A percentile compares a stretch with the other conserved stretches of the same genome.
phyloP scores from a whole-genome alignment of 2,797 vertebrate species.

The Rachycentron canadum region DNA sequence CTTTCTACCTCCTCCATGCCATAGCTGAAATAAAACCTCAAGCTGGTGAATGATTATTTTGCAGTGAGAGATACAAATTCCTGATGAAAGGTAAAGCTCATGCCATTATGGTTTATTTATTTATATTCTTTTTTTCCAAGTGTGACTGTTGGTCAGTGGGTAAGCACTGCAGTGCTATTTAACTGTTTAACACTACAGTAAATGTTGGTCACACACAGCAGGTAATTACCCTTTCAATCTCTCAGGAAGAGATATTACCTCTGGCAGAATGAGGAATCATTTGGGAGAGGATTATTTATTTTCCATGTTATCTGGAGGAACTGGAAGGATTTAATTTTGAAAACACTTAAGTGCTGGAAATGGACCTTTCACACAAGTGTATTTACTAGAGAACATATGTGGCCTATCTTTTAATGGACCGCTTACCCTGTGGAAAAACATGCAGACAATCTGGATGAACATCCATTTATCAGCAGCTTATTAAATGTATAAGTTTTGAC shows the following conservation, averaged over 20 bases:
- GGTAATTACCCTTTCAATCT: conserved; percentile 65
- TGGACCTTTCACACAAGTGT: conserved; percentile 1
- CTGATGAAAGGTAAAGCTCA: not conserved
- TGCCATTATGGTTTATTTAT: conserved; percentile 8
- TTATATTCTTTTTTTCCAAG: not conserved
- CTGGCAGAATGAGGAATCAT: conserved; percentile 44
- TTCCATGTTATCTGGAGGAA: conserved; percentile 46
- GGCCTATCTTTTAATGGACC: not conserved
- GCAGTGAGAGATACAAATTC: conserved; percentile 25
- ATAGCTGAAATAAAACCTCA: conserved; percentile 62
- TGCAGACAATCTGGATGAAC: not conserved
- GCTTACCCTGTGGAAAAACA: not conserved
- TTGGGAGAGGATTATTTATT: conserved; percentile 60
- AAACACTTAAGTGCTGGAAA: conserved; percentile 27
- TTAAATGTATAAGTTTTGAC: not conserved
- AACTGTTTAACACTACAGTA: conserved; percentile 42
- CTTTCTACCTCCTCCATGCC: conserved; percentile 54
- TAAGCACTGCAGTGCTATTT: conserved; percentile 20
- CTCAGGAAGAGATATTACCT: conserved; percentile 47
- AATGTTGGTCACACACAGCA: conserved; percentile 54
- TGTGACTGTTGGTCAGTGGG: not conserved
- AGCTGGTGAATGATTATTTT: conserved; percentile 42
- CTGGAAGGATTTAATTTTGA: conserved; percentile 40
- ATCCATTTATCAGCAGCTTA: not conserved
- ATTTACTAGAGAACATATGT: conserved; percentile 12